Percentiles rank a stretch among this genome's conserved stretches.
phyloP scores from a whole-genome alignment of 2,888 invertebrate species.

The Scaptodrosophila latifasciaeformis region DNA sequence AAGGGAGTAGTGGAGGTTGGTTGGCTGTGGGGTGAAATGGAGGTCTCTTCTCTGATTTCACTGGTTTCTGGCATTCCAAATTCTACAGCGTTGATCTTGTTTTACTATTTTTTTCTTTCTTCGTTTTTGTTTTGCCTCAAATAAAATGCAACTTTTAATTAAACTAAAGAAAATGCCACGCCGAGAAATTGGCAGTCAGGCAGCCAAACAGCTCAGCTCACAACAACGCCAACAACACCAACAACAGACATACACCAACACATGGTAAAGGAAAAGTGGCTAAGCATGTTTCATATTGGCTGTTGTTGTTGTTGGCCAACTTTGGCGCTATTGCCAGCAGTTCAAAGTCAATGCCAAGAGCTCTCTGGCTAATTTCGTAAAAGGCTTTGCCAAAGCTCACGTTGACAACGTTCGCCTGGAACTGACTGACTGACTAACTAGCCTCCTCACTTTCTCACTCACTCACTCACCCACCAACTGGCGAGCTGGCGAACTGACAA shows the following conservation, averaged over 20 bases:
- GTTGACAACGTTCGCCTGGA: conserved; percentile 27
- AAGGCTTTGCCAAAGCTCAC: background rate
- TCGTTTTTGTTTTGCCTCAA: conserved; percentile 43
- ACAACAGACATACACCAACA: background rate
- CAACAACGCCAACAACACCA: too few species aligned
- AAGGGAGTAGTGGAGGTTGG: background rate
- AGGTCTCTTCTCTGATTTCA: too few species aligned
- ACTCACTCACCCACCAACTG: background rate
- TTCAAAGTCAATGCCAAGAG: conserved; percentile 51
- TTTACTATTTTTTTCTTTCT: conserved; percentile 16
- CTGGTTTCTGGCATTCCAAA: conserved; percentile 40
- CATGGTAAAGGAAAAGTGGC: conserved; percentile 55
- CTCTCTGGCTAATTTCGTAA: conserved; percentile 22
- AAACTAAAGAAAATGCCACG: conserved; percentile 56
- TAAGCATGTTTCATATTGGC: conserved; percentile 48
- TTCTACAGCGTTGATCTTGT: too few species aligned
- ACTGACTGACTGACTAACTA: conserved; percentile 1
- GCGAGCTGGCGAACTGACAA: conserved; percentile 14
- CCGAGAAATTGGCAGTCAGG: conserved; percentile 48
- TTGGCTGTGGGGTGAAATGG: background rate
- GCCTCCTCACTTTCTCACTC: too few species aligned
- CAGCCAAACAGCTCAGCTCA: background rate
- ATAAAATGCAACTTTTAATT: conserved; percentile 62
- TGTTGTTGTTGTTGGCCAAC: conserved; percentile 40
- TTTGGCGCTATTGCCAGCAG: conserved; percentile 26